Percentiles rank a stretch among this genome's conserved stretches.
These are phyloP conservation scores for Proteles cristata DNA, from an alignment of 2,113 vertebrate species.

Conservation along the genomic window DNA sequence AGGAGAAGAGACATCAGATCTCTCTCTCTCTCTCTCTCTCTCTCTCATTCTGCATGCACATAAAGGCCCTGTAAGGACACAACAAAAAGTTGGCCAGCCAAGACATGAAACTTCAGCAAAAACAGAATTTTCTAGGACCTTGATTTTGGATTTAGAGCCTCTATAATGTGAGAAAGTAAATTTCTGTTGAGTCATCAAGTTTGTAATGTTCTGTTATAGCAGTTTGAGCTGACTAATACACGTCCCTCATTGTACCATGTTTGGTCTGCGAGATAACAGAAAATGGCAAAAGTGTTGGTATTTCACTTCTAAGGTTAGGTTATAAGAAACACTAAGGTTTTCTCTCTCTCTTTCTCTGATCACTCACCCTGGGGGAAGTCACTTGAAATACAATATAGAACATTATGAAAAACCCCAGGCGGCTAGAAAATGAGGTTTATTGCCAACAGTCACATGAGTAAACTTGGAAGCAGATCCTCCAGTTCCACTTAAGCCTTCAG, in stretches of 20 bases:
- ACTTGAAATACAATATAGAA: not conserved
- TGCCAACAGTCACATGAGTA: not conserved
- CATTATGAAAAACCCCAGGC: not conserved
- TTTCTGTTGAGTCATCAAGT: not conserved
- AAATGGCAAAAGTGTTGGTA: not conserved
- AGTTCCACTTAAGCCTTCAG: not conserved
- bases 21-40: too few relatives aligned
- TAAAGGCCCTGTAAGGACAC: not conserved
- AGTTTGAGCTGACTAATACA: not conserved
- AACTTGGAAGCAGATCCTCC: not conserved
- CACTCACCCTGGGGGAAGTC: not conserved
- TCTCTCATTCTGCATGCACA: not conserved
- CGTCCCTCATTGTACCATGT: not conserved
- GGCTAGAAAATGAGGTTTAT: not conserved
- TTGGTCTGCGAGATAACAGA: not conserved
- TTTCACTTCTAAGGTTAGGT: not conserved
- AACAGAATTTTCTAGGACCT: not conserved
- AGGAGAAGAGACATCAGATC: not conserved
- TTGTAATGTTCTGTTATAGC: not conserved
- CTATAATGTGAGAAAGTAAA: not conserved
- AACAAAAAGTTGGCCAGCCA: not conserved
- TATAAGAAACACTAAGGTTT: not conserved
- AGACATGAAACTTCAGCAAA: not conserved
- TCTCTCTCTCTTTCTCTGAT: not conserved
- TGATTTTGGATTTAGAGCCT: not conserved